Base-by-base conservation (phyloP, 2,113 vertebrate species). In the Oxyruncus cristatus region DNA sequence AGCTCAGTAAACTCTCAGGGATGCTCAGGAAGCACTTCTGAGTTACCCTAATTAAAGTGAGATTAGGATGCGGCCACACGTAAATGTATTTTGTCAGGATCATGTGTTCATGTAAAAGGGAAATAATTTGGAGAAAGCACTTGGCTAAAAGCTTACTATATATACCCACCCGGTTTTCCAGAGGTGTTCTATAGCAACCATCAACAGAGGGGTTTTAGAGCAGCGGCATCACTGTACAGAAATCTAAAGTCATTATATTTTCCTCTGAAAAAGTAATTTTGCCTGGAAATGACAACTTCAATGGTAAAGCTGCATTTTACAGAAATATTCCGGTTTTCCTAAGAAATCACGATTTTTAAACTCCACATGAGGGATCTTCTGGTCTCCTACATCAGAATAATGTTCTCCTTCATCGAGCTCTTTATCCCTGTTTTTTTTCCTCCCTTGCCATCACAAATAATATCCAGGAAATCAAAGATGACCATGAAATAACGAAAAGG, bases 121-220 rank as follows among this genome's bases (percentile, higher is more conserved):
- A 84, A 90, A 79, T 50, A 76, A 85, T 4, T 18, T 81, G 47
- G 55, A 85, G 77, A 65, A 94, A 94, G 70, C 74, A 75, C 49
- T 87, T 84, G 49, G 56, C 85, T 97, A 73, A 94, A 92, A 94
- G 85, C 77, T 68, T 87, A 28, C 84, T 87, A 77, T 61, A 81
- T 86, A 68, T 76, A 70, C 42, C 35, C 44, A 77, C 65, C 53
- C 68, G 47, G 26, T 95, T 78, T 59, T 37, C 84, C 39, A 16
- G 78, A 67, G 53, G 22, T 92, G 96, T 93, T 92, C 96, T 94
- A 76, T 62, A 95, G 91, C 89, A 95, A 96, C 87, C 84, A 37
- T 47, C 76, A 58, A 50, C 65, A 80, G 58, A 77, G 24, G 33
- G 42, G 7, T 68, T 88, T 92, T 44, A 78, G 44, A 92, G 87